Base-by-base conservation (phyloP, 2,113 vertebrate genomes). In the Vanacampus margaritifer region DNA sequence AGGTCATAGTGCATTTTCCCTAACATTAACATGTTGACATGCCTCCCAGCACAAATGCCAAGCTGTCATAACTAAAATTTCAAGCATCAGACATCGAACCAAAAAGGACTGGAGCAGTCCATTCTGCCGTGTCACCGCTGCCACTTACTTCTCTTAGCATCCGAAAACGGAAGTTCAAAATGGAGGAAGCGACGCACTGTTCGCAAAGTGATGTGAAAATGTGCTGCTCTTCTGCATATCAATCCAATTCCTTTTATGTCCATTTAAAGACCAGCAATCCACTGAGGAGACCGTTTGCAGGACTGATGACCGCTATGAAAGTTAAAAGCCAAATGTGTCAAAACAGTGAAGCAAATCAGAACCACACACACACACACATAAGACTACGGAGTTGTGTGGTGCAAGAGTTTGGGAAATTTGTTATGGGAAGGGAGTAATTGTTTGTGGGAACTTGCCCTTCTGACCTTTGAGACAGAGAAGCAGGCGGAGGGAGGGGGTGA, bases 391-490 rank as follows among this genome's bases (percentile, higher is more conserved):
- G 46, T 59, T 23, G 57, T 19, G 35, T 62, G 65, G 9, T 74
- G 67, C 63, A 39, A 64, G 54, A 63, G 72, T 79, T 75, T 80
- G 72, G 54, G 41, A 54, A 63, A 75, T 79, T 83, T 88, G 84
- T 81, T 87, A 68, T 86, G 77, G 75, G 0, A 69, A 75, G 84
- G 77, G 75, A 77, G 83, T 70, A 72, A 78, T 67, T 65, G 66
- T 75, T 82, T 85, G 84, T 87, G 84, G 66, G 87, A 89, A 82
- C 58, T 67, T 71, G 86, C 83, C 87, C 77, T 0, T 24, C 68
- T 88, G 87, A 87, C 87, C 84, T 79, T 64, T 41, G 64, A 66
- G 64, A 23, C 54, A 53, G 0, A 72, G 79, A 67, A 19, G 68
- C 3, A 65, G 72, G 77, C 64, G 81, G 76, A 46, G 66, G 64